Conservation (phyloP, 2,888 invertebrate species). For the Caenorhabditis sp. region DNA sequence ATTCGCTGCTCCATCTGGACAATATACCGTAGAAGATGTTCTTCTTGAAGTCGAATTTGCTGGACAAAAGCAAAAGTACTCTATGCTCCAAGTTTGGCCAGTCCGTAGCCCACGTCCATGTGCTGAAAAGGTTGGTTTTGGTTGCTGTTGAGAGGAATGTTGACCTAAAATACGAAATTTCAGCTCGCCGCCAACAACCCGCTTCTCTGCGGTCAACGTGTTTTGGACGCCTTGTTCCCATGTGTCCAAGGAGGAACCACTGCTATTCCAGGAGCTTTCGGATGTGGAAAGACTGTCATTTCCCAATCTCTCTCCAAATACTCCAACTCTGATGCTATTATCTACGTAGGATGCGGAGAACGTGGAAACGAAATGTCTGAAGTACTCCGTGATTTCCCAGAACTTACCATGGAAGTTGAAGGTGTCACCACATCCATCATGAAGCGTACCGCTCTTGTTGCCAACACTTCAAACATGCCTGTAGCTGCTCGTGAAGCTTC, state of each 20-base stretch:
- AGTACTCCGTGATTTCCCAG: conserved; percentile 94
- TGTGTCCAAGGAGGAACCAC: conserved; percentile 75
- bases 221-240: conserved; percentile 97
- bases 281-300: conserved; percentile 99
- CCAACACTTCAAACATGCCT: conserved; percentile 99
- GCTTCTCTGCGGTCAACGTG: conserved; percentile 94
- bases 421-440: conserved; percentile 94
- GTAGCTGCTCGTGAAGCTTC: conserved; percentile 99
- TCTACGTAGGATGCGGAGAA: conserved; percentile 99
- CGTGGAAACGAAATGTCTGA: conserved; percentile 99
- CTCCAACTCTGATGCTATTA: conserved; percentile 98
- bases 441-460: conserved; percentile 98
- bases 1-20: conserved; percentile 90
- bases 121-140: conserved; percentile 81
- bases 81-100: conserved; percentile 97
- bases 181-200: conserved; percentile 94
- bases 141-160: not conserved
- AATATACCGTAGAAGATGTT: conserved; percentile 91
- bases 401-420: conserved; percentile 94
- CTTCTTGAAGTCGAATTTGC: conserved; percentile 98
- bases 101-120: conserved; percentile 95
- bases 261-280: conserved; percentile 81
- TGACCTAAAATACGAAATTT: not conserved
- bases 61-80: conserved; percentile 87
- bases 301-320: conserved; percentile 99